A percentile compares a stretch with the other conserved stretches of the same genome.
Evolutionary conservation across 1,140 invertebrate genomes (phyloP).

Genomic region (Bombus waltoni): DNA sequence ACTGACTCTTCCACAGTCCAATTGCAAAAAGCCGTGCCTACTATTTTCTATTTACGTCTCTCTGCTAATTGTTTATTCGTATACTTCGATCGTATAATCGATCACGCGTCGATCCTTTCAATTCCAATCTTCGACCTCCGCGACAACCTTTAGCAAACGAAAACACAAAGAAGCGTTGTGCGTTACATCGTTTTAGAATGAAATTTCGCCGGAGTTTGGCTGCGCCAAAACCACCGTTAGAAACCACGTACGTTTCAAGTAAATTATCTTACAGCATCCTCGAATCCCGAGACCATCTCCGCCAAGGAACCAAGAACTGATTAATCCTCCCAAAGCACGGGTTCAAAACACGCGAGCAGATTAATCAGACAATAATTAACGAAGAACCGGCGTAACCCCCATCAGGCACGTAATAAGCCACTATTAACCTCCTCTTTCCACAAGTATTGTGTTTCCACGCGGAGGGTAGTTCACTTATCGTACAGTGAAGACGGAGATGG

Average conservation of each 20-base stretch:
- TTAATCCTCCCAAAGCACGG: not conserved
- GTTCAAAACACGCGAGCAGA: not conserved
- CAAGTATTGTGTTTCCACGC: not conserved
- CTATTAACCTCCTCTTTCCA: conserved; percentile 19
- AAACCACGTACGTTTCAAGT: not conserved
- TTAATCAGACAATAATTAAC: conserved; percentile 32
- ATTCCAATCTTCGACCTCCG: not conserved
- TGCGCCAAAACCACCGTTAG: not conserved
- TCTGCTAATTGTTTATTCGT: not conserved
- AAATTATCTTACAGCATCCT: not conserved
- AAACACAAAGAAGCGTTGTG: not conserved
- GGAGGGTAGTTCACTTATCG: conserved; percentile 1
- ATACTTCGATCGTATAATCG: not conserved
- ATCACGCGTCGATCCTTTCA: not conserved
- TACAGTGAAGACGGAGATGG: not conserved
- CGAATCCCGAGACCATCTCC: not conserved
- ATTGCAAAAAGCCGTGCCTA: not conserved
- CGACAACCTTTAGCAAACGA: not conserved
- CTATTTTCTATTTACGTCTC: not conserved
- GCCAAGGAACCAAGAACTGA: not conserved
- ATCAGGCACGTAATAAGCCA: conserved; percentile 15
- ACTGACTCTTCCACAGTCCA: not conserved
- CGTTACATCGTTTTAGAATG: not conserved
- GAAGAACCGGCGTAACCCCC: not conserved
- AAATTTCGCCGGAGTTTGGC: not conserved